phyloP scores from a whole-genome alignment of 2,888 invertebrate species.

The Disparrhopalites patrizii region DNA sequence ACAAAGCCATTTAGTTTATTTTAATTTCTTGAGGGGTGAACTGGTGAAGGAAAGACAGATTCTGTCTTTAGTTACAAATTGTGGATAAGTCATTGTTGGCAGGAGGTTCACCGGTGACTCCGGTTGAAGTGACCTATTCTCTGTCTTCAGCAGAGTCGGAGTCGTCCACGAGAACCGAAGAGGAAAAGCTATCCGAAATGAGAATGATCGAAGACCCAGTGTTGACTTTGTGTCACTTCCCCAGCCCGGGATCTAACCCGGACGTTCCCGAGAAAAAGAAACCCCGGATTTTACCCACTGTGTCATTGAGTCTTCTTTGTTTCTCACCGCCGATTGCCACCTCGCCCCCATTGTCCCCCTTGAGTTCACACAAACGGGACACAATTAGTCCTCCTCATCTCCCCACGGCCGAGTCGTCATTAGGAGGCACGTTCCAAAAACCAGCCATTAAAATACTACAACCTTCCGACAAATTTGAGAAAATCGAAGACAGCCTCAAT shows the following conservation, averaged over 20 bases:
- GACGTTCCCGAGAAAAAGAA: constrained; percentile 48
- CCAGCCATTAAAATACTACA: constrained; percentile 51
- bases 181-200: constrained; percentile 47
- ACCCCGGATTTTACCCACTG: constrained; percentile 48
- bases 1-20: too few relatives aligned
- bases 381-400: constrained; percentile 51
- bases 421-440: constrained; percentile 33
- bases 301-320: constrained; percentile 48
- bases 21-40: constrained; percentile 11
- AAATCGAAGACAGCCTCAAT: constrained; percentile 80
- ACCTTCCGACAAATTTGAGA: constrained; percentile 52
- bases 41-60: constrained; percentile 10
- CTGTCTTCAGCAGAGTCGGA: constrained; percentile 47
- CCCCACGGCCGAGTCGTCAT: constrained; percentile 14
- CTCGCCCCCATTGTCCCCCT: constrained; percentile 46
- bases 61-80: constrained; percentile 34
- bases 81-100: constrained; percentile 48
- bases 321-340: constrained; percentile 48
- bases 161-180: constrained; percentile 35
- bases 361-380: constrained; percentile 9
- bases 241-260: constrained; percentile 49
- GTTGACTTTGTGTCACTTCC: constrained; percentile 49
- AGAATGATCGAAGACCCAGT: constrained; percentile 50
- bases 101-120: constrained; percentile 47
- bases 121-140: constrained; percentile 47